These are phyloP conservation scores for Trichopria drosophilae DNA, from an alignment of 2,888 invertebrate species.

Conservation along the genomic window DNA sequence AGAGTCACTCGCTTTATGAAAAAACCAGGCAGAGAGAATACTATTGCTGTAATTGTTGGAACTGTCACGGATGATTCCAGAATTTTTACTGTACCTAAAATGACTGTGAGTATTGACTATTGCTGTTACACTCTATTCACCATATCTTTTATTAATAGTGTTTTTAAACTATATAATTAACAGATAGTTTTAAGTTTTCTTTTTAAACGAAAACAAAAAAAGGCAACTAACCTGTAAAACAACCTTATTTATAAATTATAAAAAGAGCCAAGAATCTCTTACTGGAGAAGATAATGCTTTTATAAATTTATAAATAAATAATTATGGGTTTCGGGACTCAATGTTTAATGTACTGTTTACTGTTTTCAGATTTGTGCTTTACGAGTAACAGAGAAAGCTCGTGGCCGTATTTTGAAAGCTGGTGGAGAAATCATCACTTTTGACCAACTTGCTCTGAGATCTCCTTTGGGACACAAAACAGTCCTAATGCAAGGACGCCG, in stretches of 20 bases:
- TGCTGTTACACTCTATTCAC: no score
- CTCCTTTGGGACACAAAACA: conserved; percentile 93
- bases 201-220: no score
- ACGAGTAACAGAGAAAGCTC: conserved; percentile 90
- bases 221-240: no score
- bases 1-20: conserved; percentile 85
- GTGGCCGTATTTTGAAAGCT: conserved; percentile 93
- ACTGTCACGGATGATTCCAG: conserved; percentile 94
- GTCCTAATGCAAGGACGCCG: conserved; percentile 93
- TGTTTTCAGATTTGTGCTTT: conserved; percentile 78
- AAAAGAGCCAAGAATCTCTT: no score
- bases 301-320: no score
- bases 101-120: conserved; percentile 65
- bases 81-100: conserved; percentile 86
- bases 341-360: no score
- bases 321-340: no score
- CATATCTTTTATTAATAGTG: no score
- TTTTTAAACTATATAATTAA: no score
- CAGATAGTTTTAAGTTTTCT: no score
- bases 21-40: conserved; percentile 81
- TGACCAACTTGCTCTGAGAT: conserved; percentile 91
- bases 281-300: no score
- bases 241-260: no score
- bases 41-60: conserved; percentile 92
- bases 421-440: conserved; percentile 96